These are phyloP conservation scores for Caenorhabditis brenneri DNA, from an alignment of 1,140 invertebrate genomes.

Conservation along the genomic window DNA sequence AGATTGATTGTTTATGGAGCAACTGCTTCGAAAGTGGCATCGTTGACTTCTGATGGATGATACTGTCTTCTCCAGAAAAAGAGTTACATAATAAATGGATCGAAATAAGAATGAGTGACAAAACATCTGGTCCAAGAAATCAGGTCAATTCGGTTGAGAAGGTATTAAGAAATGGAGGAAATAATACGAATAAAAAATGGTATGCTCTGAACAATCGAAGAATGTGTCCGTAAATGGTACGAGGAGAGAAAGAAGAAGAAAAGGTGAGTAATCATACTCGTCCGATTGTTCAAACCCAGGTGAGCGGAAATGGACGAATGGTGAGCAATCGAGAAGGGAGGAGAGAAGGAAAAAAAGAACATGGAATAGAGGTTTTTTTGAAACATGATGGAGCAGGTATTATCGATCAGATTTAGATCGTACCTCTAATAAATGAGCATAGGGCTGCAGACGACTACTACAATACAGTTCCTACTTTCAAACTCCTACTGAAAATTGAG, in stretches of 20 bases:
- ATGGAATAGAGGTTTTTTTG: background rate
- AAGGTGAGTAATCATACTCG: conserved; percentile 5
- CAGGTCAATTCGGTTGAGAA: background rate
- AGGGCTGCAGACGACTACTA: no score
- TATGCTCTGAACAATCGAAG: background rate
- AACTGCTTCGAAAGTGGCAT: background rate
- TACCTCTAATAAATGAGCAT: no score
- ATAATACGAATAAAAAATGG: background rate
- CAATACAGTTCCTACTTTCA: no score
- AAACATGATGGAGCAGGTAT: background rate
- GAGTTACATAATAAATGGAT: background rate
- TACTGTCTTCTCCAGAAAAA: background rate
- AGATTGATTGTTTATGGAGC: background rate
- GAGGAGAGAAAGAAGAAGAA: no score
- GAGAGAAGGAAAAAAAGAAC: background rate
- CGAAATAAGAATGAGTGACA: background rate
- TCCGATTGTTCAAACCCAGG: conserved; percentile 1
- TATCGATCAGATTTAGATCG: no score
- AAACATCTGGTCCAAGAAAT: background rate
- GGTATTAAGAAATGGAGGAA: background rate
- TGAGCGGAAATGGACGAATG: background rate
- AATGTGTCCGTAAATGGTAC: background rate
- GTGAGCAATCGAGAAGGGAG: background rate
- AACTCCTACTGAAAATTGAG: no score
- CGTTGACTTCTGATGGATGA: background rate